phyloP scores from a whole-genome alignment of 2,113 vertebrate genomes.

The Colistium nudipinnis region DNA sequence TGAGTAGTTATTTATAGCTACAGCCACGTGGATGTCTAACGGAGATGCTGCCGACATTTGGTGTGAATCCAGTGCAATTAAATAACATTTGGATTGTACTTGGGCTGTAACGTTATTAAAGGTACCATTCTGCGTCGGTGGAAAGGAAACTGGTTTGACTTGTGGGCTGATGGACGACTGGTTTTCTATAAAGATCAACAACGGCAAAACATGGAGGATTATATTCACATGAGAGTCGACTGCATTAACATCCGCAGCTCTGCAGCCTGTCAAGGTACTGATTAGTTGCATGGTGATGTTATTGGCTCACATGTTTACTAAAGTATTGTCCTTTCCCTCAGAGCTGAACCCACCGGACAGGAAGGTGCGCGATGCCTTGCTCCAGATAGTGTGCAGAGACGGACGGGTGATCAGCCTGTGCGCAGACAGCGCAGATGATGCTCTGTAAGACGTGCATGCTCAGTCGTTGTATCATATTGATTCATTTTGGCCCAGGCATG shows the following conservation, averaged over 20 bases:
- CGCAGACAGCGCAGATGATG: conserved; percentile 93
- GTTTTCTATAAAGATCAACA: conserved; percentile 92
- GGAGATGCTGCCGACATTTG: neutral
- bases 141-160: conserved; percentile 98
- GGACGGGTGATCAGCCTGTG: conserved; percentile 92
- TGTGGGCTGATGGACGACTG: conserved; percentile 92
- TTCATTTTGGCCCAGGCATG: neutral
- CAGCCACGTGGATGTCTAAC: neutral
- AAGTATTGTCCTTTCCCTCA: conserved; percentile 47
- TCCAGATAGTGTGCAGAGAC: conserved; percentile 94
- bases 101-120: conserved; percentile 1
- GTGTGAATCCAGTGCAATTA: neutral
- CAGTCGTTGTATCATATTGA: neutral
- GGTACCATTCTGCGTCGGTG: conserved; percentile 95
- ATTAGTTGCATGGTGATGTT: neutral
- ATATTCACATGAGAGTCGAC: conserved; percentile 92
- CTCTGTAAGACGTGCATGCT: conserved; percentile 84
- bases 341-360: conserved; percentile 92
- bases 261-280: conserved; percentile 87
- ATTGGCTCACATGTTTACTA: neutral
- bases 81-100: neutral
- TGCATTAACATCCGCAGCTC: conserved; percentile 91
- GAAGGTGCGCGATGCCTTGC: conserved; percentile 87
- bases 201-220: conserved; percentile 89
- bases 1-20: conserved; percentile 55